These are phyloP conservation scores for Palythoa caribaeorum DNA, from an alignment of 92 coral and sea anemone species.

Conservation along the genomic window DNA sequence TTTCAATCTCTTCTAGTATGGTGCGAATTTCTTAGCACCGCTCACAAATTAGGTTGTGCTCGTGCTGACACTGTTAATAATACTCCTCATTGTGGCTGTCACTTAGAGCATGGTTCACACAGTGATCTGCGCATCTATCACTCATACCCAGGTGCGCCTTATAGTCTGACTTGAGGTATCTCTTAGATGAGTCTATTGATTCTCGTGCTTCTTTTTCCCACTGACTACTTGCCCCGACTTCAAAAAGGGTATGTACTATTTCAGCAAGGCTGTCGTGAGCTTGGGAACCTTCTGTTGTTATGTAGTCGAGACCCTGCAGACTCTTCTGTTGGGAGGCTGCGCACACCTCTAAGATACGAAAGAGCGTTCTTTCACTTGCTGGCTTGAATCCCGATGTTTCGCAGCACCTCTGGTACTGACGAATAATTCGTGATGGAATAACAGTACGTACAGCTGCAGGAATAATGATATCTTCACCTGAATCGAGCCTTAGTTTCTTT, in stretches of 20 bases:
- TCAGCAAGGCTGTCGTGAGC: background rate
- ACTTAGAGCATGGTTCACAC: background rate
- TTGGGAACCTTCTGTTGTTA: background rate
- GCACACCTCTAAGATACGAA: background rate
- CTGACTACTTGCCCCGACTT: background rate
- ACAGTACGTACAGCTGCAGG: slow-evolving; percentile 51
- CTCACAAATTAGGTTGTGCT: slow-evolving; percentile 7
- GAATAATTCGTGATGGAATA: slow-evolving; percentile 53
- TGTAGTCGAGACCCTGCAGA: background rate
- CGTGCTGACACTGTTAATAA: slow-evolving; percentile 1
- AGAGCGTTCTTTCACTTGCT: slow-evolving; percentile 39
- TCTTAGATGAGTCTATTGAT: background rate
- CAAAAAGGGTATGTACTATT: background rate
- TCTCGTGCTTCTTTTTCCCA: background rate
- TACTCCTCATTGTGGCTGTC: background rate
- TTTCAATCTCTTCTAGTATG: slow-evolving; percentile 8
- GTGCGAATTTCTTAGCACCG: slow-evolving; percentile 14
- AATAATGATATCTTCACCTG: slow-evolving; percentile 54
- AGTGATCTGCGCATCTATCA: background rate
- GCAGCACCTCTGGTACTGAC: slow-evolving; percentile 49
- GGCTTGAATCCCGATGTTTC: slow-evolving; percentile 47
- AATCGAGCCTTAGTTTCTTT: slow-evolving; percentile 48
- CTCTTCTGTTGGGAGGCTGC: background rate
- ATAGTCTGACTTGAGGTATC: background rate
- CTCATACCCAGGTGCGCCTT: background rate